Percentiles rank a stretch among this genome's conserved stretches.
phyloP scores from a whole-genome alignment of 2,888 invertebrate species.

The Agrotis puta region DNA sequence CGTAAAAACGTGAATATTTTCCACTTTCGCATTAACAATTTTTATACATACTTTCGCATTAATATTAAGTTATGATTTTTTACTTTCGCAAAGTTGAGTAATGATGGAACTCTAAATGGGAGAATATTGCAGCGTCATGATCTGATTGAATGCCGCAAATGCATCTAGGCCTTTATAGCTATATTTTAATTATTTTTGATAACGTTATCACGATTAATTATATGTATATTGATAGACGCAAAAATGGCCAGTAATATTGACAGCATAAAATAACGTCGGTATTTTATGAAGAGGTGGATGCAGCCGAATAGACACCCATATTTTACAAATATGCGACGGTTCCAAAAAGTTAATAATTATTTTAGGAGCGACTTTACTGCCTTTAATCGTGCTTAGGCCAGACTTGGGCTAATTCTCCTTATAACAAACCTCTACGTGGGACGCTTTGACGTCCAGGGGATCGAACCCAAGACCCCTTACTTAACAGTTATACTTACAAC shows the following conservation, averaged over 20 bases:
- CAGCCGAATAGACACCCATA: background rate
- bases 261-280: background rate
- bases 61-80: too few species aligned
- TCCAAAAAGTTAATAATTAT: too few species aligned
- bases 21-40: too few species aligned
- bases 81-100: background rate
- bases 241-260: constrained; percentile 1
- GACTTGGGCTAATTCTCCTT: background rate
- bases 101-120: too few species aligned
- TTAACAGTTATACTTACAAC: constrained; percentile 1
- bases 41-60: too few species aligned
- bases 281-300: background rate
- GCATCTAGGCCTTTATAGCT: background rate
- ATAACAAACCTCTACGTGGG: background rate
- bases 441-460: background rate
- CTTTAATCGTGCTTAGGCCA: too few species aligned
- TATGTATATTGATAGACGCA: constrained; percentile 8
- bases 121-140: background rate
- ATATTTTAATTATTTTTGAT: constrained; percentile 15
- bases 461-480: background rate
- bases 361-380: too few species aligned
- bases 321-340: too few species aligned
- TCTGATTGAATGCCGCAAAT: background rate
- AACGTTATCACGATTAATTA: constrained; percentile 2
- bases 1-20: too few species aligned